A percentile compares a stretch with the other conserved stretches of the same genome.
phyloP scores from a whole-genome alignment of 2,888 invertebrate species.

The Macrosoma leucophasiata region DNA sequence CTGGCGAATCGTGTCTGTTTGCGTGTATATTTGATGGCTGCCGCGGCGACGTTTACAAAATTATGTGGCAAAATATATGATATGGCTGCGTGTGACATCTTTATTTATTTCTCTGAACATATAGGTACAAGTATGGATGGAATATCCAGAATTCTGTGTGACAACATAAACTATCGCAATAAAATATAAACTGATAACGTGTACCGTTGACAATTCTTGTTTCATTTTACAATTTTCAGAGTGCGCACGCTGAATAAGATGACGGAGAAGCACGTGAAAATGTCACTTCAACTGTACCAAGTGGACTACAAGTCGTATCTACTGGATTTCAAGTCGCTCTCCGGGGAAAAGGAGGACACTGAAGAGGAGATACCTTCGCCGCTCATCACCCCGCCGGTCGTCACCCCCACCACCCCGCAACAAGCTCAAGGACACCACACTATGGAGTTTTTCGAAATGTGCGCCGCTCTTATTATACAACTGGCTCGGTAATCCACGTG shows the following conservation, averaged over 20 bases:
- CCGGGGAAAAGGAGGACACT: constrained; percentile 81
- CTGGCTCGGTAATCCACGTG: constrained; percentile 84
- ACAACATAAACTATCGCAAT: too few relatives aligned
- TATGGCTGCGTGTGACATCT: too few relatives aligned
- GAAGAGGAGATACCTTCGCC: constrained; percentile 51
- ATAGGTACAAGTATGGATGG: too few relatives aligned
- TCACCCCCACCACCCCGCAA: constrained; percentile 34
- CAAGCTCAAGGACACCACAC: constrained; percentile 89
- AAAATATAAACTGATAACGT: too few relatives aligned
- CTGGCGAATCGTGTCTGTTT: too few relatives aligned
- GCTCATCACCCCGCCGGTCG: constrained; percentile 34
- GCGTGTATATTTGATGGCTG: too few relatives aligned
- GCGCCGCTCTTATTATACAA: constrained; percentile 98
- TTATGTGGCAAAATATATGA: too few relatives aligned
- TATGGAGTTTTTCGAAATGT: constrained; percentile 99
- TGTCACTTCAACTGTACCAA: constrained; percentile 99
- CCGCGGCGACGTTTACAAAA: too few relatives aligned
- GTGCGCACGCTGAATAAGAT: constrained; percentile 93
- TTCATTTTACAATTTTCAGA: constrained; percentile 52
- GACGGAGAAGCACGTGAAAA: constrained; percentile 92
- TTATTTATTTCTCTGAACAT: too few relatives aligned
- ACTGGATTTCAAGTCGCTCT: constrained; percentile 97
- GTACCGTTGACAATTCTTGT: too few relatives aligned
- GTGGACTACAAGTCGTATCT: constrained; percentile 99
- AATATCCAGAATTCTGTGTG: too few relatives aligned